Conservation (phyloP, 2,113 vertebrate genomes). For the Rhynchopsitta pachyrhyncha region DNA sequence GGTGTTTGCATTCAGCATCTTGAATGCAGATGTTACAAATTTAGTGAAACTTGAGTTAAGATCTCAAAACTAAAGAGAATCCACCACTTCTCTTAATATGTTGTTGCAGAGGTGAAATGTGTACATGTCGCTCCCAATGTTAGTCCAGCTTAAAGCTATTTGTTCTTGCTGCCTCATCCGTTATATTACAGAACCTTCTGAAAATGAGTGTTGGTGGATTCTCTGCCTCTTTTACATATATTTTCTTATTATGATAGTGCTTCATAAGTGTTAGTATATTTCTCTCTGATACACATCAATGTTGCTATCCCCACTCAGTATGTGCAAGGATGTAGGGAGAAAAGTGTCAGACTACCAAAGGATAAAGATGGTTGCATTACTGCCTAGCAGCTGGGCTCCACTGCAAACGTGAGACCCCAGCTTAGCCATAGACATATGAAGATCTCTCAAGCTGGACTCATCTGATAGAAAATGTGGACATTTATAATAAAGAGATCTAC, state of each 20-base stretch:
- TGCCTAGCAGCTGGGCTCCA: background rate
- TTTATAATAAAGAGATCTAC: background rate
- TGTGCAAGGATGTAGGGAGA: background rate
- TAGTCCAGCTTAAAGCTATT: background rate
- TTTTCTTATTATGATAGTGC: background rate
- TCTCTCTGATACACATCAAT: background rate
- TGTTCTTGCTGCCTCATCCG: background rate
- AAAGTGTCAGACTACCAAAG: background rate
- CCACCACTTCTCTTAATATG: background rate
- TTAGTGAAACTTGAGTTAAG: background rate
- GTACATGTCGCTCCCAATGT: background rate
- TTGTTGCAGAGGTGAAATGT: background rate
- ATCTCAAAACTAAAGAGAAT: background rate
- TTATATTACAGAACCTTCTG: background rate
- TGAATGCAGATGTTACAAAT: background rate
- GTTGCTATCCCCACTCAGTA: background rate
- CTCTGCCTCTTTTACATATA: background rate
- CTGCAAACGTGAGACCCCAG: background rate
- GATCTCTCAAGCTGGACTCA: background rate
- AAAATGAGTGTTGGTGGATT: background rate
- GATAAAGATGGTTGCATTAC: background rate
- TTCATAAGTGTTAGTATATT: background rate
- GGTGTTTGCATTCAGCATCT: background rate
- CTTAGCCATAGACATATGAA: background rate
- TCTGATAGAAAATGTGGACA: background rate